Evolutionary conservation across 2,113 vertebrate species (phyloP), one percentile per base, ranked within the genome.

Genomic region (Indicator maculatus): DNA sequence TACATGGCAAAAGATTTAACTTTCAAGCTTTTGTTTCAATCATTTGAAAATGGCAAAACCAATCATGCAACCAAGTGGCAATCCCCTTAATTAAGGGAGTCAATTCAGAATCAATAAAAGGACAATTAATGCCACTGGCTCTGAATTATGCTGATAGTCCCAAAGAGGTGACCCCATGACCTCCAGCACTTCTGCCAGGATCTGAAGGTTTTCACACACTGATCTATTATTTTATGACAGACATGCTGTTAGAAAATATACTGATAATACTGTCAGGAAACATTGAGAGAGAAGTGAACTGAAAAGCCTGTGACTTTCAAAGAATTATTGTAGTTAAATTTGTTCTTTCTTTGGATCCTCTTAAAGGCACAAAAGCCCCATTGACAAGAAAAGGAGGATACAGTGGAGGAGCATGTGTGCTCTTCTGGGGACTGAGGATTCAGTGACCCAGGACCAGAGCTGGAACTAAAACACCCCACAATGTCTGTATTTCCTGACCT

Each of bases 31-130:
- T 88, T 71, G 59, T 27, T 69, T 82, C 79, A 90, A 75, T 94
- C 87, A 88, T 74, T 70, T 64, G 6, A 66, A 92, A 87, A 83
- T n/a, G 30, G 21, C 74, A 59, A 90, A 81, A 83, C 56, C 56
- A 78, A 93, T 71, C 69, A 65, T 31, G 50, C 67, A 89, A 85
- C 33, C 56, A 63, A 80, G 67, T 66, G 47, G 72, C 74, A 88
- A 59, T 95, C 86, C 95, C 85, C 93, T 93, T 96, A 96, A 97
- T 94, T 93, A 96, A 95, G 60, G 66, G 90, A 97, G 83, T 92
- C 84, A 89, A 96, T 93, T 94, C 78, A 90, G 61, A 95, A 95
- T 96, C 87, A 89, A 90, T 81, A 93, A 78, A 93, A 92, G 55
- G 88, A 28, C 26, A 92, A 86, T 94, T 86, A 70, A 93, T 88